Conservation (phyloP, 2,888 invertebrate species). For the Cordylochernes scorpioides region DNA sequence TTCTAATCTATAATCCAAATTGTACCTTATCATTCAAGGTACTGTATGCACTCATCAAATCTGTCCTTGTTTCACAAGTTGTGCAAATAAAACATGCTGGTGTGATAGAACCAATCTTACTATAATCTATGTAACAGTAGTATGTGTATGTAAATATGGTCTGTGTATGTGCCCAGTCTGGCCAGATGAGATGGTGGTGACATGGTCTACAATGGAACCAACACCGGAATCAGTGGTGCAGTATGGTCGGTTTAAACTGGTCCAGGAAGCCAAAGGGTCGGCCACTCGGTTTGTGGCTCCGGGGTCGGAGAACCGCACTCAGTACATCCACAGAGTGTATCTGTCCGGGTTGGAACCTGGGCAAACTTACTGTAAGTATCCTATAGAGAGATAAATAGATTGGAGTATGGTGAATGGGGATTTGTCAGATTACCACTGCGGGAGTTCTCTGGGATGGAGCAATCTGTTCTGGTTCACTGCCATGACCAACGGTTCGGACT, state of each 20-base stretch:
- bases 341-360: slow-evolving; percentile 21
- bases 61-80: no score
- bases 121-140: no score
- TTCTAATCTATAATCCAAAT: no score
- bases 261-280: slow-evolving; percentile 5
- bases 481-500: slow-evolving; percentile 15
- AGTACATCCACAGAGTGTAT: slow-evolving; percentile 49
- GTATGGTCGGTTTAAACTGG: slow-evolving; percentile 13
- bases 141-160: no score
- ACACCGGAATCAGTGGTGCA: slow-evolving; percentile 14
- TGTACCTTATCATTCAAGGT: no score
- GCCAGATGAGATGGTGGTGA: slow-evolving; percentile 16
- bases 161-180: no score
- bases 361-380: not conserved
- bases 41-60: no score
- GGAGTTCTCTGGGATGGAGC: slow-evolving; percentile 17
- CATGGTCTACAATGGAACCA: slow-evolving; percentile 16
- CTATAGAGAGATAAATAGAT: no score
- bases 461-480: slow-evolving; percentile 18
- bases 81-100: no score
- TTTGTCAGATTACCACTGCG: slow-evolving; percentile 17
- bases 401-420: no score
- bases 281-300: slow-evolving; percentile 38
- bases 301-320: slow-evolving; percentile 32
- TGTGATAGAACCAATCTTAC: no score